Conservation (phyloP, 2,113 vertebrate species). For the Myodes glareolus region DNA sequence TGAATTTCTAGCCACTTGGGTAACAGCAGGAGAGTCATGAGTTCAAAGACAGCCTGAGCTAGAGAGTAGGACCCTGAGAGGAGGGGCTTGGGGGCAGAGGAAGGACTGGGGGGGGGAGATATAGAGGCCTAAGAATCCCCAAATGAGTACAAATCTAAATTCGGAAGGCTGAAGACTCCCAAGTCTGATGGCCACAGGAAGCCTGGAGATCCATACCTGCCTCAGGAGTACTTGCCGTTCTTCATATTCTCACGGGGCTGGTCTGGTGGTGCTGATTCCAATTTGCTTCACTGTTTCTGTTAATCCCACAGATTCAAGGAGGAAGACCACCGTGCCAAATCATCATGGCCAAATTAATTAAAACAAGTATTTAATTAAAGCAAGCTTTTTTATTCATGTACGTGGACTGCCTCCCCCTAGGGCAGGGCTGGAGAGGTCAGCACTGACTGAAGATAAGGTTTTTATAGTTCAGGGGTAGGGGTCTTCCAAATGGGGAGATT, state of each 20-base stretch:
- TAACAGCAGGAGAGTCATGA: neutral
- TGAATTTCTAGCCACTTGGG: neutral
- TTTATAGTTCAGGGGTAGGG: neutral
- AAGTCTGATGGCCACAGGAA: neutral
- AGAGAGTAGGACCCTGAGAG: neutral
- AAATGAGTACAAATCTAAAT: neutral
- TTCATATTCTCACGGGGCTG: neutral
- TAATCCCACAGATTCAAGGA: neutral
- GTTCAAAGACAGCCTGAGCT: neutral
- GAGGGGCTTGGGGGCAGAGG: no score
- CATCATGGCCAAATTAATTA: neutral
- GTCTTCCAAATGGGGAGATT: neutral
- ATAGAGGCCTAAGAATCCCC: neutral
- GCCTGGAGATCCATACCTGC: no score
- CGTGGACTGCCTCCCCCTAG: no score
- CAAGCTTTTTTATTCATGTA: neutral
- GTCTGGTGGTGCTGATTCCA: neutral
- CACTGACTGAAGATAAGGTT: neutral
- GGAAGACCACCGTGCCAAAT: neutral
- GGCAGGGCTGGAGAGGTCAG: neutral
- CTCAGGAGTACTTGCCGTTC: neutral
- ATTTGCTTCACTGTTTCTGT: neutral
- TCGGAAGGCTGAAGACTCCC: no score
- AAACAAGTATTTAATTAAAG: neutral
- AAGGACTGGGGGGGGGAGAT: no score